Evolutionary conservation across 2,797 vertebrate genomes (phyloP), one percentile per base, ranked within the genome.

Genomic region (Thaleichthys pacificus): DNA sequence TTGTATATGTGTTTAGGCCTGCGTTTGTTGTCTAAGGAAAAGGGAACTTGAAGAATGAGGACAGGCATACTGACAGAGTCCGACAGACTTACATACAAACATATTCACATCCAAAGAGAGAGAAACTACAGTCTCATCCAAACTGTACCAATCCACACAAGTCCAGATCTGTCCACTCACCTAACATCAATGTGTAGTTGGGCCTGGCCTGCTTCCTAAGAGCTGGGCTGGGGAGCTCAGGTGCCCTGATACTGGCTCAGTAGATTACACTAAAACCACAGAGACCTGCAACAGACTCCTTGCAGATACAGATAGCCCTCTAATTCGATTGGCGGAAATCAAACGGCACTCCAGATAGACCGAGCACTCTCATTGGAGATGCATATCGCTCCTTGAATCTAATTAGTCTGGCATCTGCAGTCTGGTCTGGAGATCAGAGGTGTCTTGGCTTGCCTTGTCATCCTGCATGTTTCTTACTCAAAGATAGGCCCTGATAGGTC

Each of bases 281-380:
- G 60, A 69, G 64, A 24, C 30, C 77, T 75, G 77, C 67, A 85
- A 82, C 69, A 82, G 77, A 82, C 74, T 84, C 71, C 54, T 56
- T 77, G 80, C 77, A 75, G 73, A 82, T 86, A 84, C 74, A 84
- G 88, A 93, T 88, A 87, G 82, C 22, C 73, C 63, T 74, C 74
- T 90, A 89, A 93, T 90, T 85, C 73, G 82, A 91, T 92, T 86
- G 83, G 62, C 75, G 74, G 51, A 80, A 89, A 87, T 91, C 82
- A 83, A 85, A 84, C 81, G 72, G 85, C 75, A 69, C 84, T 86
- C 86, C 80, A 90, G 82, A 84, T 89, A 84, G 79, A 81, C 85
- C 80, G 77, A 73, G 84, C 81, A 74, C 81, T 82, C 85, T 84
- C 80, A 80, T 62, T 89, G 85, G 83, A 91, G 90, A 92, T 91